Evolutionary conservation across 23 tunicate species (phyloP), one percentile per base, ranked within the genome.

Genomic region (Oikopleura vanhoeffeni): DNA sequence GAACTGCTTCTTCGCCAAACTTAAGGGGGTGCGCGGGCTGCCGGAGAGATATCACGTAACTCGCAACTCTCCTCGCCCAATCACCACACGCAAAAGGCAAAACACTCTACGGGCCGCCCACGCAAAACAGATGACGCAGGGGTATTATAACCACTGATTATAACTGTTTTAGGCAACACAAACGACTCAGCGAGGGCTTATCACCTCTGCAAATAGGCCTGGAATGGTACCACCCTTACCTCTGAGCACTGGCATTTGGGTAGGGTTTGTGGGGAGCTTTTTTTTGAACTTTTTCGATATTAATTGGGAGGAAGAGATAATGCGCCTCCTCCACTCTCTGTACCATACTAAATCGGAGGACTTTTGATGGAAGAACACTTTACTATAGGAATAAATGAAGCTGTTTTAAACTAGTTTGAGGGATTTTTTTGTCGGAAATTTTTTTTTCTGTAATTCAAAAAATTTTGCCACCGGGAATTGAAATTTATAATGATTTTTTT

Each of bases 321-420:
- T 49, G 64, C 64, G 64, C 64, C 64, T 49, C 64, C 64, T 49
- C 64, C 64, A 49, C 64, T 49, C 64, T 49, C 64, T 24, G 64
- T 24, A 13, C 64, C 24, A 49, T 13, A 49, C 64, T 49, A 13
- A 24, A 13, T 8, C 64, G 64, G 64, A 49, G 64, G 64, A 49
- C 64, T 49, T 49, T 49, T 49, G 24, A 13, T 49, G 64, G 64
- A 49, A 49, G 64, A 49, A 13, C 13, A 8, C 24, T 49, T 49
- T 49, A 8, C 24, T 49, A 49, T 49, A n/a, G n/a, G n/a, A n/a
- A n/a, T n/a, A n/a, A n/a, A n/a, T n/a, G n/a, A n/a, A n/a, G n/a
- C n/a, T n/a, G n/a, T n/a, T n/a, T n/a, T n/a, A n/a, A n/a, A n/a
- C n/a, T n/a, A n/a, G n/a, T n/a, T n/a, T n/a, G n/a, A n/a, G n/a